Evolutionary conservation across 2,888 invertebrate genomes (phyloP), one percentile per base, ranked within the genome.

Genomic region (Torymus auratus): DNA sequence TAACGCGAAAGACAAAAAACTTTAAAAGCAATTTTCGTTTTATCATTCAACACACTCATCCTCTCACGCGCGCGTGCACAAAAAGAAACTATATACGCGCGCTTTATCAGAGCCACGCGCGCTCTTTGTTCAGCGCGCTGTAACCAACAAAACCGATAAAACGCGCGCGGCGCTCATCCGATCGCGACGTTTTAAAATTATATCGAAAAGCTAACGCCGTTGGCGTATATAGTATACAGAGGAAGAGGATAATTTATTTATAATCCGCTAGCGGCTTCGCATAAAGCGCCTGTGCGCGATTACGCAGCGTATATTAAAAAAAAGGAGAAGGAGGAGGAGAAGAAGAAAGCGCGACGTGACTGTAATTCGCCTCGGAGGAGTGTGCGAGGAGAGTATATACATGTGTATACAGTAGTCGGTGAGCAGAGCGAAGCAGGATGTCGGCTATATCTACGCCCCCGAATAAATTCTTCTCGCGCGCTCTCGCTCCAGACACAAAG

Each of bases 401-500:
- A 77, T 84, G 56, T 53, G 56, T 11, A 7, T 15, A 56, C 62
- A 55, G 41, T 28, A 61, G 41, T 14, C 17, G 41, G 61, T 50
- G 11, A 17, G 28, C 41, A 7, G 58, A 64, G 52, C 68, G 64
- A 74, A 73, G 81, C 82, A 71, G 81, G 81, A 83, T 81, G 80
- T 75, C 74, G 72, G 55, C 70, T 72, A 65, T 69, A 79, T 79
- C 72, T 73, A 69, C 67, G 75, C 74, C 64, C 70, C 78, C 81
- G 70, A 80, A 80, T 78, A 74, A 70, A 81, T 70, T 81, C 78
- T 53, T 61, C 71, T 77, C 56, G 68, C 62, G 68, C 61, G n/a
- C 68, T 23, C 68, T 60, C 52, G 17, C 61, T 50, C 61, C 62
- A 68, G 62, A 69, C 69, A 58, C 56, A 58, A 55, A 53, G 55